Percentiles rank a stretch among this genome's conserved stretches.
Evolutionary conservation across 2,888 invertebrate species (phyloP).

Genomic region (Orchesella flavescens): DNA sequence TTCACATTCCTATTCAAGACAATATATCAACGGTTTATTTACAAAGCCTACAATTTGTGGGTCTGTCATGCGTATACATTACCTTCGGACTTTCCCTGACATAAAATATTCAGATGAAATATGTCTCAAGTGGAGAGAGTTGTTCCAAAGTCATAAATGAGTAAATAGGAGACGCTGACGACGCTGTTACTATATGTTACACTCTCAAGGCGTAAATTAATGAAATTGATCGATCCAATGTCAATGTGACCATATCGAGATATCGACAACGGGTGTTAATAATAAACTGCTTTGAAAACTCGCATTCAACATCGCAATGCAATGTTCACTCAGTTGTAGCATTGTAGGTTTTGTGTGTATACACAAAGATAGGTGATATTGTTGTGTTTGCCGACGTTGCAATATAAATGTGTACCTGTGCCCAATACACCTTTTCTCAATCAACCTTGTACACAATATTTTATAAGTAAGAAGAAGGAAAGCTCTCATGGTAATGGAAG

Average conservation of each 20-base stretch:
- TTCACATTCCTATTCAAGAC: background rate
- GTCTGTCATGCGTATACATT: background rate
- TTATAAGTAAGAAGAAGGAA: too few relatives aligned
- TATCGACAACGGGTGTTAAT: background rate
- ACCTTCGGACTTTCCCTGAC: too few relatives aligned
- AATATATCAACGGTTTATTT: background rate
- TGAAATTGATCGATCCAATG: conserved; percentile 40
- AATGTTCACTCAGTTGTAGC: too few relatives aligned
- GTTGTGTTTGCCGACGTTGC: too few relatives aligned
- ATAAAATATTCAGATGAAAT: too few relatives aligned
- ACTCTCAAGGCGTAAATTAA: conserved; percentile 34
- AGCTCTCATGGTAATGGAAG: too few relatives aligned
- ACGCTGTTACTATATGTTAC: too few relatives aligned
- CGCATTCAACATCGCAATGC: too few relatives aligned
- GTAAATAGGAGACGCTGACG: background rate
- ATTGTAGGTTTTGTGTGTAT: too few relatives aligned
- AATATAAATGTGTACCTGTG: background rate
- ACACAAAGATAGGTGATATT: too few relatives aligned
- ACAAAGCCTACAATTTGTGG: background rate
- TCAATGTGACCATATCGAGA: conserved; percentile 15
- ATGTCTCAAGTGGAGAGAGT: too few relatives aligned
- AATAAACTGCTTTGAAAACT: too few relatives aligned
- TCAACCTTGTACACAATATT: background rate
- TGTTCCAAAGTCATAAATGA: background rate
- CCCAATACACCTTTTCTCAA: background rate